Evolutionary conservation across 30 jellyfish, hydroid and myxozoan species (phyloP), one percentile per base, ranked within the genome.

Genomic region (Sanderia malayensis): DNA sequence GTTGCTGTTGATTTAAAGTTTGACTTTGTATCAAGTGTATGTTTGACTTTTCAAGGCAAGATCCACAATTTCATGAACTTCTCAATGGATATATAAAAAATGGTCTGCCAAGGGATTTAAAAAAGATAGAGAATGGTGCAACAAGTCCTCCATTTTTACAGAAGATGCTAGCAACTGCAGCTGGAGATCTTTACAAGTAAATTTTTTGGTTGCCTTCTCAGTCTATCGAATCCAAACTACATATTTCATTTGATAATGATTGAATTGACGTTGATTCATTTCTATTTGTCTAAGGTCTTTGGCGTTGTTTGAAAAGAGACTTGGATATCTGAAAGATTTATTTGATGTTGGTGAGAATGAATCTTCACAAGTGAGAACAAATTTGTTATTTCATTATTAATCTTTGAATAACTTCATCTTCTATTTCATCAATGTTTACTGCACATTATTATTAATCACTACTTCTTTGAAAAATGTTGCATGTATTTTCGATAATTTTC

Each of bases 341-440:
- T 87, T 87, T 58, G 96, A 87, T 81, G 94, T 87, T 75, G 96
- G 96, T 33, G 84, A 68, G 45, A 80, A 80, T 52, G 71, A 49
- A 10, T 26, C 79, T 25, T 29, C 24, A 19, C 33, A 31, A 58
- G 94, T 82, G 71, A 21, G 72, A 37, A 55, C 17, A 22, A 49
- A 25, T 1, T 33, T 30, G 22, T 13, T 31, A 21, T 68, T 20
- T n/a, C n/a, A n/a, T n/a, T n/a, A n/a, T n/a, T n/a, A n/a, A n/a
- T n/a, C n/a, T n/a, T n/a, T n/a, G n/a, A n/a, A n/a, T n/a, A n/a
- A n/a, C n/a, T n/a, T n/a, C n/a, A n/a, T n/a, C n/a, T n/a, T n/a
- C n/a, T n/a, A n/a, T n/a, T n/a, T n/a, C n/a, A n/a, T n/a, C n/a
- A n/a, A n/a, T n/a, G n/a, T n/a, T n/a, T n/a, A n/a, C n/a, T n/a